Evolutionary conservation across 2,113 vertebrate genomes (phyloP), one percentile per base, ranked within the genome.

Genomic region (Rhabdomys dilectus): DNA sequence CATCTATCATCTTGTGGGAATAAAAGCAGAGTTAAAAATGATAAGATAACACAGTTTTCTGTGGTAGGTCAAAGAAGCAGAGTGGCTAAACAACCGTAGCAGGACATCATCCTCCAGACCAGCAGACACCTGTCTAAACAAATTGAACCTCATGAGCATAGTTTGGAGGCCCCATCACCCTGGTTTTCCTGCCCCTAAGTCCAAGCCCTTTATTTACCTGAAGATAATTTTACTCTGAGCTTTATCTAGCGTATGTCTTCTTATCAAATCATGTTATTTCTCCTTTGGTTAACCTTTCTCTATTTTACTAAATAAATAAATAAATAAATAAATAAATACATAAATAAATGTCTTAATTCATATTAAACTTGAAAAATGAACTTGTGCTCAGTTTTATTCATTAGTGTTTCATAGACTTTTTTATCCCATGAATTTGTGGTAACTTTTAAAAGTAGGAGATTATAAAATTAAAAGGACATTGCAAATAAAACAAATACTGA

Each of bases 371-470:
- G 53, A 91, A 91, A 89, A 60, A 16, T 62, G 1, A 1, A 31
- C n/a, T 31, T 51, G 4, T 62, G 16, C 6, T 76, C n/a, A 36
- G 16, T 51, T 66, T 58, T 31, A 26, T 34, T 76, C 58, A 22
- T 51, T 58, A 51, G 34, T 68, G 8, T 22, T 7, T 4, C 34
- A 70, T 86, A 22, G 15, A 36, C 5, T 62, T 89, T 4, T 66
- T 45, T 96, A 29, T 81, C 9, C 84, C 21, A 1, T 62, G 64
- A 89, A 73, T 66, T 45, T 93, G 10, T 78, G 17, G 53, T 72
- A 48, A 81, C 13, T 70, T 56, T 93, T 94, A 58, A 17, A 29
- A 87, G 76, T 60, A 76, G n/a, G 62, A 72, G 80, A 96, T 51
- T 34, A 75, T 75, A 85, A 91, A 86, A 68, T 60, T 24, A 72